Percentiles rank a stretch among this genome's conserved stretches.
phyloP scores from a whole-genome alignment of 2,113 vertebrate species.

The Chlamydotis undulata region DNA sequence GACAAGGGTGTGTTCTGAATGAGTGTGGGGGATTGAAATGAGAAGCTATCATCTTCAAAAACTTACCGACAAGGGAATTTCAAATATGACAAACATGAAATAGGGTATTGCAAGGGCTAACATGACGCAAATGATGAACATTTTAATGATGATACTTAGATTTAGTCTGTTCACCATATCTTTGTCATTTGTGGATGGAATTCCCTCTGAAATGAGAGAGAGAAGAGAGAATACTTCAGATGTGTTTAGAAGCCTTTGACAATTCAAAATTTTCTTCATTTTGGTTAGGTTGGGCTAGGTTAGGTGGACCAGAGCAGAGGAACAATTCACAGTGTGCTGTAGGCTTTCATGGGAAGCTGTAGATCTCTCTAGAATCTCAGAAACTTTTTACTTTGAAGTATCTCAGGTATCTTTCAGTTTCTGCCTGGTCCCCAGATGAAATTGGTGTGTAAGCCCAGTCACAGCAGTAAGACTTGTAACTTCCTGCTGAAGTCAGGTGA shows the following conservation, averaged over 20 bases:
- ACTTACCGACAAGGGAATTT: slow-evolving; percentile 51
- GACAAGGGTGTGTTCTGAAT: neutral
- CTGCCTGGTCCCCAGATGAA: neutral
- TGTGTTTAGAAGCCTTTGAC: neutral
- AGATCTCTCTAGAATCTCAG: neutral
- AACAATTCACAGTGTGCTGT: neutral
- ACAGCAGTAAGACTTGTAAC: neutral
- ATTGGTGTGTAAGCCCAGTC: neutral
- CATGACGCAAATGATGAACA: neutral
- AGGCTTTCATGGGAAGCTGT: neutral
- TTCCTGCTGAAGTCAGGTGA: neutral
- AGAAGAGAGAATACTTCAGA: neutral
- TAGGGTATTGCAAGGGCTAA: neutral
- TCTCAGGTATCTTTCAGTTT: neutral
- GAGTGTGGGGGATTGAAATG: neutral
- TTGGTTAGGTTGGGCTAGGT: neutral
- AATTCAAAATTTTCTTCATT: neutral
- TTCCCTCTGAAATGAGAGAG: neutral
- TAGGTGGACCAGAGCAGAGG: neutral
- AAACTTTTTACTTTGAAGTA: neutral
- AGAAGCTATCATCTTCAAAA: neutral
- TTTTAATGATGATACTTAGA: neutral
- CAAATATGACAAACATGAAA: neutral
- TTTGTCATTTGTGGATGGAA: neutral
- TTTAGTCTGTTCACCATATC: neutral